Percentiles rank a stretch among this genome's conserved stretches.
These are phyloP conservation scores for Calcarius lapponicus DNA, from an alignment of 2,797 vertebrate species.

Conservation along the genomic window DNA sequence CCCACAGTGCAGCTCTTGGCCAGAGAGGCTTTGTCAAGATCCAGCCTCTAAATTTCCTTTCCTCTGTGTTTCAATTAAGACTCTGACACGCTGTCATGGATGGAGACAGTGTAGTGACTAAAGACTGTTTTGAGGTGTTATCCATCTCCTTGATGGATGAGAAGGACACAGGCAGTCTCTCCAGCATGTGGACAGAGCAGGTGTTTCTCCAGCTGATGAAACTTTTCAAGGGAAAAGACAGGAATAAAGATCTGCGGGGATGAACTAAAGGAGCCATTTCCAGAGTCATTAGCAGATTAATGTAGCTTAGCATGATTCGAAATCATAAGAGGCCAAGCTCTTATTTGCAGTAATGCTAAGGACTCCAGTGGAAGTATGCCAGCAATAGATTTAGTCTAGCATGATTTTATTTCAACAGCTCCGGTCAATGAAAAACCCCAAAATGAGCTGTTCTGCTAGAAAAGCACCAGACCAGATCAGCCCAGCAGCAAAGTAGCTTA, in stretches of 20 bases:
- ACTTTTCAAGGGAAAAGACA: slow-evolving; percentile 22
- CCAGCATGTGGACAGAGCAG: slow-evolving; percentile 53
- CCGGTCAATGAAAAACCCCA: background rate
- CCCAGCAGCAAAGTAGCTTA: slow-evolving; percentile 18
- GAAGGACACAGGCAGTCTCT: background rate
- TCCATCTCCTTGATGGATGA: slow-evolving; percentile 29
- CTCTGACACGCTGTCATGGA: background rate
- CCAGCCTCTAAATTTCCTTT: background rate
- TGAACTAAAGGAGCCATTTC: slow-evolving; percentile 51
- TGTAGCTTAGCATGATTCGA: slow-evolving; percentile 7
- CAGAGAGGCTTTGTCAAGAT: background rate
- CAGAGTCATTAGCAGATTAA: slow-evolving; percentile 53
- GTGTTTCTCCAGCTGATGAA: slow-evolving; percentile 27
- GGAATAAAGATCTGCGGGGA: slow-evolving; percentile 23
- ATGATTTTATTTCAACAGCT: slow-evolving; percentile 24
- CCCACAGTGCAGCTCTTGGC: background rate
- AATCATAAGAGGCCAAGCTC: slow-evolving; percentile 48
- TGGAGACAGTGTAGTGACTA: background rate
- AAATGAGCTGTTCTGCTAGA: slow-evolving; percentile 9
- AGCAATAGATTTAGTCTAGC: slow-evolving; percentile 44
- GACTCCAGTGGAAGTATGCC: slow-evolving; percentile 29
- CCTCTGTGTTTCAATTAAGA: slow-evolving; percentile 28
- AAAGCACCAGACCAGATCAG: slow-evolving; percentile 1
- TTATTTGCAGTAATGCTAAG: slow-evolving; percentile 45
- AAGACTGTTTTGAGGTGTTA: background rate